Evolutionary conservation across 2,113 vertebrate species (phyloP).

Genomic region (Argyrosomus japonicus): DNA sequence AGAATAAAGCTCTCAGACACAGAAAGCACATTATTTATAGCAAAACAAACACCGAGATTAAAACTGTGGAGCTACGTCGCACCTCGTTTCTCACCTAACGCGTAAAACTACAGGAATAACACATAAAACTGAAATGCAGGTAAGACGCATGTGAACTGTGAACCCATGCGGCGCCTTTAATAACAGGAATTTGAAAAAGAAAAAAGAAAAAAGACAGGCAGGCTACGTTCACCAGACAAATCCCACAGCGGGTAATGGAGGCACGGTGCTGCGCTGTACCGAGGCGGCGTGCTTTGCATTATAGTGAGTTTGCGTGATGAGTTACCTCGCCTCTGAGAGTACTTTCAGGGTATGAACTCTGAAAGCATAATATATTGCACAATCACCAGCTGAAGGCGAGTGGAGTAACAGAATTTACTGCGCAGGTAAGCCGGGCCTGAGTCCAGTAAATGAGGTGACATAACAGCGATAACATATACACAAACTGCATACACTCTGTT

Average conservation of each 20-base stretch:
- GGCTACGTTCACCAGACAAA: constrained; percentile 38
- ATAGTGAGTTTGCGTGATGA: constrained; percentile 47
- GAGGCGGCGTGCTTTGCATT: constrained; percentile 46
- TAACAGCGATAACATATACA: constrained; percentile 1
- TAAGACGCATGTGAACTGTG: constrained; percentile 14
- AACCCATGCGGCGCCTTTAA: constrained; percentile 5
- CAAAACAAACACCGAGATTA: constrained; percentile 4
- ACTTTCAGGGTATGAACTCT: constrained; percentile 58
- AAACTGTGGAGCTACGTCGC: not conserved
- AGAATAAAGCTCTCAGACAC: constrained; percentile 18
- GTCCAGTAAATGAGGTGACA: constrained; percentile 38
- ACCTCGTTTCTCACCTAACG: constrained; percentile 14
- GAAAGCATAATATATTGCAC: constrained; percentile 55
- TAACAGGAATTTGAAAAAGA: constrained; percentile 24
- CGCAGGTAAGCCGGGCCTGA: constrained; percentile 43
- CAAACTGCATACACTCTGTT: constrained; percentile 7
- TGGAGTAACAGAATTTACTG: constrained; percentile 46
- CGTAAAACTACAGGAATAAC: not conserved
- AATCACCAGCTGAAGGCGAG: constrained; percentile 34
- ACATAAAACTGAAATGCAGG: constrained; percentile 5
- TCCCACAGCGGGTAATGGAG: constrained; percentile 55
- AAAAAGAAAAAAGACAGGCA: constrained; percentile 10
- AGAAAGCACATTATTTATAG: constrained; percentile 3
- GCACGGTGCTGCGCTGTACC: constrained; percentile 29
- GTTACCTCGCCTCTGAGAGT: constrained; percentile 52